Percentiles rank a stretch among this genome's conserved stretches.
These are phyloP conservation scores for Panthera tigris DNA, from an alignment of 2,113 vertebrate species.

Conservation along the genomic window DNA sequence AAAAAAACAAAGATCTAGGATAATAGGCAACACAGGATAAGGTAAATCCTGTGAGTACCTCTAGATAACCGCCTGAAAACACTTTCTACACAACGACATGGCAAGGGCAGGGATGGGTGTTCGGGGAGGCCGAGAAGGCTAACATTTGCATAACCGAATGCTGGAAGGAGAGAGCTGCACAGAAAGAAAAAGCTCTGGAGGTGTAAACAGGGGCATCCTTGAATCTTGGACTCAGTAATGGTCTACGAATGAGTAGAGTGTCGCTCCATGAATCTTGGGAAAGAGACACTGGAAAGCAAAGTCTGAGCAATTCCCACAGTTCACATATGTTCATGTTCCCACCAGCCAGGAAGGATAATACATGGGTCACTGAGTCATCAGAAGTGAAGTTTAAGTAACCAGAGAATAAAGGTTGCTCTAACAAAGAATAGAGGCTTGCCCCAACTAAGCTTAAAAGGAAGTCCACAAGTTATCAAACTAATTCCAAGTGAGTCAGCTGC, in stretches of 20 bases:
- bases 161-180: no score
- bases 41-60: not conserved
- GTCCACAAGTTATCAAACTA: not conserved
- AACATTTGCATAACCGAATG: not conserved
- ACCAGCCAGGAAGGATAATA: not conserved
- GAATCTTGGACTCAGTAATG: not conserved
- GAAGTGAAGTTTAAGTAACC: not conserved
- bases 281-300: not conserved
- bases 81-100: not conserved
- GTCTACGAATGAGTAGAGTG: not conserved
- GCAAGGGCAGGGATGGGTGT: not conserved
- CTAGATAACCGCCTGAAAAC: not conserved
- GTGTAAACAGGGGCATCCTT: not conserved
- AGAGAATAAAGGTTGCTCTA: not conserved
- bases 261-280: not conserved
- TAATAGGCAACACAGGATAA: not conserved
- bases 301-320: not conserved
- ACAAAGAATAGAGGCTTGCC: not conserved
- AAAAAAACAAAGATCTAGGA: not conserved
- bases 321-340: not conserved
- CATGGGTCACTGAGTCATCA: not conserved
- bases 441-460: not conserved
- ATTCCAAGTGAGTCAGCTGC: not conserved
- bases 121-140: not conserved
- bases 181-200: not conserved